Evolutionary conservation across 2,797 vertebrate species (phyloP).

Genomic region (Anolis apletophallus): DNA sequence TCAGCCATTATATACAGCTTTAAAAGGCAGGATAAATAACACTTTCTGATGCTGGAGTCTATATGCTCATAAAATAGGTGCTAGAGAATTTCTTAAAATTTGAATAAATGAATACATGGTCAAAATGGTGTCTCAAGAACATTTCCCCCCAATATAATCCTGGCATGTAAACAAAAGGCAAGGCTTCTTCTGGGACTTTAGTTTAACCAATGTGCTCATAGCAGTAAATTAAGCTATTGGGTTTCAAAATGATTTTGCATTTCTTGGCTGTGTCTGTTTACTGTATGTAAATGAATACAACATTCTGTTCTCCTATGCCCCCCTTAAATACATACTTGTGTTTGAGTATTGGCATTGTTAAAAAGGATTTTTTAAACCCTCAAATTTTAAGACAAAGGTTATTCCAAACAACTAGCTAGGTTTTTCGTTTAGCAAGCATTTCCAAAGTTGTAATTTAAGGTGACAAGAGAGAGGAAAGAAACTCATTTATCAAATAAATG

Average conservation of each 20-base stretch:
- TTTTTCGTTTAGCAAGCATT: conserved; percentile 37
- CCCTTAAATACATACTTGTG: conserved; percentile 53
- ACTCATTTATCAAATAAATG: background rate
- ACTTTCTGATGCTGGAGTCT: too few species aligned
- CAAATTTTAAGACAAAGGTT: conserved; percentile 29
- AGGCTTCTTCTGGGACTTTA: conserved; percentile 68
- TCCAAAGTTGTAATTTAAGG: conserved; percentile 51
- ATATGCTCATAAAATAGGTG: conserved; percentile 1
- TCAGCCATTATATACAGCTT: too few species aligned
- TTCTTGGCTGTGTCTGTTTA: conserved; percentile 68
- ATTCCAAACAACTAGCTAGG: background rate
- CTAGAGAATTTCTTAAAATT: conserved; percentile 60
- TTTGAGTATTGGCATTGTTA: conserved; percentile 50
- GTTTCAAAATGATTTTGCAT: conserved; percentile 78
- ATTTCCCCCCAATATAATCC: conserved; percentile 67
- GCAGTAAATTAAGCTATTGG: conserved; percentile 66
- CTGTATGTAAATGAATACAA: conserved; percentile 79
- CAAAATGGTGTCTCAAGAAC: conserved; percentile 62
- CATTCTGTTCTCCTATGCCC: conserved; percentile 74
- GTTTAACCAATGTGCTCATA: conserved; percentile 68
- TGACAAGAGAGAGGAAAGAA: background rate
- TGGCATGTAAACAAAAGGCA: conserved; percentile 71
- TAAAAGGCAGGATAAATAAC: too few species aligned
- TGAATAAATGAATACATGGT: conserved; percentile 53
- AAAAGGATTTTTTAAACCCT: conserved; percentile 37